Base-by-base conservation (phyloP, 2,113 vertebrate species). In the Chaetura pelagica region DNA sequence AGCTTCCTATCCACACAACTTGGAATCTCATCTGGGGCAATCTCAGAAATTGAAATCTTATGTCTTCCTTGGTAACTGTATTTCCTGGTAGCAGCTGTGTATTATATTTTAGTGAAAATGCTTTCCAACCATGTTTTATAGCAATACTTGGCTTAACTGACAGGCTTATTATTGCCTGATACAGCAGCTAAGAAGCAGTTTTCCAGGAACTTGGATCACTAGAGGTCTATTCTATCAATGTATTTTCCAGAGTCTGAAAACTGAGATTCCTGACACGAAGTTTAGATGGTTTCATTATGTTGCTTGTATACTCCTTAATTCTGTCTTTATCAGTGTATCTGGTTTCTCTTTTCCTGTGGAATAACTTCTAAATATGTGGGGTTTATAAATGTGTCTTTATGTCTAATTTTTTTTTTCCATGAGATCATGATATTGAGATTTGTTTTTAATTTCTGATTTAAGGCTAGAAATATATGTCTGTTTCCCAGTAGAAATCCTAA, bases 291-390 rank as follows among this genome's bases (percentile, higher is more conserved):
- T 95, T 88, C 80, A 84, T 10, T 87, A 32, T 91, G 84, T 87
- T 90, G n/a, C 80, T 71, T 96, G 73, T 80, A 51, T 94, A 69
- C 89, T 76, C 76, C 94, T 97, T 96, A 92, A 74, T 85, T 96
- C 64, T 81, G 72, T 64, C 73, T 89, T 97, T 96, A 85, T 94
- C 75, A 54, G 66, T 38, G 54, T 94, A 54, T 93, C 87, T 96
- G 76, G 34, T 90, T 90, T 96, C 94, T 94, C 87, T 92, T 84
- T 95, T 78, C 81, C 84, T 96, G 59, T 18, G 14, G 87, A 93
- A 84, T 92, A 86, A 35, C 87, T 96, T 94, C 80, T 55, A 92
- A 55, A 63, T 85, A 80, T 58, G n/a, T 90, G 35, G 14, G 14
- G 22, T 93, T 95, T 93, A 86, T 54, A 85, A 82, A 94, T 80